A percentile compares a stretch with the other conserved stretches of the same genome.
phyloP scores from a whole-genome alignment of 2,113 vertebrate species.

The Alligator mississippiensis region DNA sequence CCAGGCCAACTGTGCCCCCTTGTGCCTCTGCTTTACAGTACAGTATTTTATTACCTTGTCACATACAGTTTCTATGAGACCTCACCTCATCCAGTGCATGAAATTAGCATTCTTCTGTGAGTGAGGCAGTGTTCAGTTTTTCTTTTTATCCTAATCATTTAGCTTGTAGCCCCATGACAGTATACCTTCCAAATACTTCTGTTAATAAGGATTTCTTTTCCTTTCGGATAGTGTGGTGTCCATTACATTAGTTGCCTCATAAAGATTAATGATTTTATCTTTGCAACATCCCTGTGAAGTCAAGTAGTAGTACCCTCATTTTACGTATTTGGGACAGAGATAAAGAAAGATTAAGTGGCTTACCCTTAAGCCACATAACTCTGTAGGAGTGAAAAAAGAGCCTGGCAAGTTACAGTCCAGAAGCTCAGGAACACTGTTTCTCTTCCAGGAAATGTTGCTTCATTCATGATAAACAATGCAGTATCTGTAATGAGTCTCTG shows the following conservation, averaged over 20 bases:
- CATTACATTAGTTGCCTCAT: neutral
- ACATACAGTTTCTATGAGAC: neutral
- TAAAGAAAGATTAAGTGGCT: neutral
- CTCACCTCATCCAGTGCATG: neutral
- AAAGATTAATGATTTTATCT: neutral
- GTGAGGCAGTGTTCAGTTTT: neutral
- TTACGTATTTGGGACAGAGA: neutral
- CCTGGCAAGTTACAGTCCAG: neutral
- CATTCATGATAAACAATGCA: neutral
- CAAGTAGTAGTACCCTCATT: neutral
- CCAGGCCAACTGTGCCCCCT: slow-evolving; percentile 34
- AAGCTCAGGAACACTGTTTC: neutral
- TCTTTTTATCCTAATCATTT: neutral
- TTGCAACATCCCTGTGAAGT: neutral
- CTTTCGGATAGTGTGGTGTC: neutral
- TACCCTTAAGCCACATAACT: neutral
- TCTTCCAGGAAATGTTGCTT: neutral
- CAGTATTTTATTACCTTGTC: fast-evolving
- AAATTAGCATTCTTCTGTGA: neutral
- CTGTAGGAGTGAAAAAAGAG: neutral
- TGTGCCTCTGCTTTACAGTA: neutral
- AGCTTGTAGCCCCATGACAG: neutral
- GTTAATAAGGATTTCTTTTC: neutral
- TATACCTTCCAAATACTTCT: neutral
- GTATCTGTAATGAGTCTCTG: neutral